These are phyloP conservation scores for Hypercompe scribonia DNA, from an alignment of 2,888 invertebrate genomes.

Conservation along the genomic window DNA sequence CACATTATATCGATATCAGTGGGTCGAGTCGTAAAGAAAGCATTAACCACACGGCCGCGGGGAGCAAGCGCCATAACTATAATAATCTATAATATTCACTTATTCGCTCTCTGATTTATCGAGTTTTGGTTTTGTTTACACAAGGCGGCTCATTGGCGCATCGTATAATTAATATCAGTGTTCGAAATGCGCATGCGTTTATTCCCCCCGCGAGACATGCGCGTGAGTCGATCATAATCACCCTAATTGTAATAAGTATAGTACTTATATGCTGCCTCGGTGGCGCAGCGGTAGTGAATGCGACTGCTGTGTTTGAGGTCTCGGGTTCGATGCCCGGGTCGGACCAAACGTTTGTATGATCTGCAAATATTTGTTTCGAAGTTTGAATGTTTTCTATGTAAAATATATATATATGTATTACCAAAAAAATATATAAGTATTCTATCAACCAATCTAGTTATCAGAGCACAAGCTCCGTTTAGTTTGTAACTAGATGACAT, in stretches of 20 bases:
- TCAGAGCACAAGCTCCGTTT: too few species aligned
- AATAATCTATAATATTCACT: conserved; percentile 32
- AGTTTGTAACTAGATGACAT: too few species aligned
- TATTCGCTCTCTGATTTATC: conserved; percentile 56
- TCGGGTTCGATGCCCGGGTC: too few species aligned
- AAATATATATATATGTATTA: too few species aligned
- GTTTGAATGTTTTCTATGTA: too few species aligned
- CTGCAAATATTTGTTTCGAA: too few species aligned
- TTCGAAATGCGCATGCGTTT: conserved; percentile 38
- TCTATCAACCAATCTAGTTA: too few species aligned
- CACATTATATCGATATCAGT: conserved; percentile 27
- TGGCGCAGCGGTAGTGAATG: too few species aligned
- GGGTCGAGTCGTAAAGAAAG: conserved; percentile 34
- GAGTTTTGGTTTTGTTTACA: conserved; percentile 64
- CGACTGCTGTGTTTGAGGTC: too few species aligned
- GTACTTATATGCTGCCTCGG: background rate
- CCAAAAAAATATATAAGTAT: too few species aligned
- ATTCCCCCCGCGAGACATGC: conserved; percentile 34
- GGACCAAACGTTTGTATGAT: too few species aligned
- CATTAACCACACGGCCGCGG: conserved; percentile 30
- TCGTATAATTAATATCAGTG: conserved; percentile 60
- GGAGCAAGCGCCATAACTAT: conserved; percentile 15
- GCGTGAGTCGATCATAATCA: conserved; percentile 40
- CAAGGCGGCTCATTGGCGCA: conserved; percentile 55
- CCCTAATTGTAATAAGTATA: conserved; percentile 30